Percentiles rank a stretch among this genome's conserved stretches.
phyloP scores from a whole-genome alignment of 2,888 invertebrate species.

The Rhagophthalmus giganteus region DNA sequence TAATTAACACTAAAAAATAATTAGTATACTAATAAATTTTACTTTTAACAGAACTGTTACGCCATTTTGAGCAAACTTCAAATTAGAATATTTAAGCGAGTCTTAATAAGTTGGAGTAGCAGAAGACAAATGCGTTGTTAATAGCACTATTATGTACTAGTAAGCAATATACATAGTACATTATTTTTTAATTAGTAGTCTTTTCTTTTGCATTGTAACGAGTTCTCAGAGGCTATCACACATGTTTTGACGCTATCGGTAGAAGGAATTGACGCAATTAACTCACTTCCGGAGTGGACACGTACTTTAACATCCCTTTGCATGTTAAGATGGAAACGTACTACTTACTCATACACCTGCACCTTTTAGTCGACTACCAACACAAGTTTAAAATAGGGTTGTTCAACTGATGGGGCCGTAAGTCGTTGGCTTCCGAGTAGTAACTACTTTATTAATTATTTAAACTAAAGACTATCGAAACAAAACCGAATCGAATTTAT shows the following conservation, averaged over 20 bases:
- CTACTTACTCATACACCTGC: slow-evolving; percentile 38
- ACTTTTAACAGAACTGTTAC: slow-evolving; percentile 12
- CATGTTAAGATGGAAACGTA: slow-evolving; percentile 38
- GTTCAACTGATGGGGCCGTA: slow-evolving; percentile 17
- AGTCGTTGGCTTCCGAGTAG: slow-evolving; percentile 16
- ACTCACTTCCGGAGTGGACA: slow-evolving; percentile 51
- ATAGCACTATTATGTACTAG: slow-evolving; percentile 27
- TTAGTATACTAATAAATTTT: slow-evolving; percentile 21
- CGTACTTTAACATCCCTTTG: slow-evolving; percentile 43
- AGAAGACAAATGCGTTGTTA: slow-evolving; percentile 30
- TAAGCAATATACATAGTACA: slow-evolving; percentile 25
- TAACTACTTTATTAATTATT: too few relatives aligned
- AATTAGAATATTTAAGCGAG: slow-evolving; percentile 20
- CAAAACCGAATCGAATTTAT: too few relatives aligned
- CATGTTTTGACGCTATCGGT: slow-evolving; percentile 42
- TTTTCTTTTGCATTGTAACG: slow-evolving; percentile 26
- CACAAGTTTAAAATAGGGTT: slow-evolving; percentile 13
- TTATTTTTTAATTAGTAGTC: slow-evolving; percentile 27
- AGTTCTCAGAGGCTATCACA: slow-evolving; percentile 38
- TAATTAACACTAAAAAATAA: too few relatives aligned
- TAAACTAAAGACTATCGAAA: too few relatives aligned
- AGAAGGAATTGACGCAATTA: slow-evolving; percentile 51
- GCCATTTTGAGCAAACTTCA: slow-evolving; percentile 16
- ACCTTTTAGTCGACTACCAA: slow-evolving; percentile 17
- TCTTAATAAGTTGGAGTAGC: slow-evolving; percentile 12